A percentile compares a stretch with the other conserved stretches of the same genome.
Evolutionary conservation across 2,797 vertebrate species (phyloP).

Genomic region (Martes flavigula): DNA sequence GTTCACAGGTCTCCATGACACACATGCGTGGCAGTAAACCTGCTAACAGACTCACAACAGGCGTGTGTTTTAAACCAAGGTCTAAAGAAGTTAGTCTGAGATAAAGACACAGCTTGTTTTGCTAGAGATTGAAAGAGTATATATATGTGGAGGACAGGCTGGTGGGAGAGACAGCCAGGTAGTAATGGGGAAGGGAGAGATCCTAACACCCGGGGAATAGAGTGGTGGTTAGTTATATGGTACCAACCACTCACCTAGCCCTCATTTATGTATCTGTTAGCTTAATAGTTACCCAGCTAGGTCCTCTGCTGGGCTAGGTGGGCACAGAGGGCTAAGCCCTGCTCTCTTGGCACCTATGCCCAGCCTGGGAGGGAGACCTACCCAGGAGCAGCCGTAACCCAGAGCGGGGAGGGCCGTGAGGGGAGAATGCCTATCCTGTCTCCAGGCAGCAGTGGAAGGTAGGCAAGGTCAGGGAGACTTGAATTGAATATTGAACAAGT

Average conservation of each 20-base stretch:
- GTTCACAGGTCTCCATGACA: neutral
- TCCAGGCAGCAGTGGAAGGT: neutral
- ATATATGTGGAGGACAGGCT: neutral
- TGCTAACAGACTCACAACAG: neutral
- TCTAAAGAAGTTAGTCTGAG: conserved; percentile 17
- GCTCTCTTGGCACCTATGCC: neutral
- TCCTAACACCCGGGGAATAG: neutral
- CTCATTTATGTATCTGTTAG: neutral
- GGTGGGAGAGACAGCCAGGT: neutral
- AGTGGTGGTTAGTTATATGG: neutral
- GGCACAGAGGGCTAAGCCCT: neutral
- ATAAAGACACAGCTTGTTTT: neutral
- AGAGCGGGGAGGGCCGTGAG: neutral
- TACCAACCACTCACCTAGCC: neutral
- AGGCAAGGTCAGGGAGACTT: neutral
- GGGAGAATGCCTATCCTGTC: neutral
- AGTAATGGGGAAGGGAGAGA: neutral
- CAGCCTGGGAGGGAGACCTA: neutral
- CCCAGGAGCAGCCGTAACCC: neutral
- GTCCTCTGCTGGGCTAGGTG: neutral
- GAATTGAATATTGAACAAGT: neutral
- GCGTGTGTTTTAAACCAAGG: neutral
- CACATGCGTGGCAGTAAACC: neutral
- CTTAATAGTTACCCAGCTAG: neutral
- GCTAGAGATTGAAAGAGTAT: neutral